Base-by-base conservation (phyloP, 1,140 invertebrate species). In the Parapsyche elsis region DNA sequence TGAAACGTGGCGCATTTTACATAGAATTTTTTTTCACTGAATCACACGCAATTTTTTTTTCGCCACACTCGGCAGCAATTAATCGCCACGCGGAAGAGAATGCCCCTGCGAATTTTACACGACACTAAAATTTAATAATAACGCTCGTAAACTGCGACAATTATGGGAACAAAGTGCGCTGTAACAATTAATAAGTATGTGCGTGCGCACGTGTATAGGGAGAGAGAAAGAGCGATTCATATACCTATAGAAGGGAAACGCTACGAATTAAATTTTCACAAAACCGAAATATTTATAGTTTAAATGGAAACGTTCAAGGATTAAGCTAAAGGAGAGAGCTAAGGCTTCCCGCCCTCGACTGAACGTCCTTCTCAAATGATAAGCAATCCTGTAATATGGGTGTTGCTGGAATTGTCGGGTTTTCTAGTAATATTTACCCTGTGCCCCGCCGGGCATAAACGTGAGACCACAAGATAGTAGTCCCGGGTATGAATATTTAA, bases 391-490 rank as follows among this genome's bases (percentile, higher is more conserved):
- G n/a, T 19, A 19, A 61, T 19, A 19, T 19, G 14, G 53, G 53
- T 57, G 57, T 61, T 61, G 21, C 57, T 7, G 16, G n/a, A 9
- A 61, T 61, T 61, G 57, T 61, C 16, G 21, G 57, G 57, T 21
- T 61, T 61, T 16, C 57, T 61, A 9, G 57, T 16, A 61, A 61
- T 61, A 61, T 61, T 61, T 61, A 61, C 57, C 21, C 57, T 19
- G 57, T 21, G 57, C 57, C 57, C 21, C 57, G 30, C 30, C 30
- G 30, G 30, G 30, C 7, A 38, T 38, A 38, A 38, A 38, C 30
- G 30, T 38, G 30, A 38, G 30, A 38, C 30, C 30, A 38, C 30
- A 38, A 38, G 30, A 53, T 53, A 53, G 49, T 53, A n/a, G 49
- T 53, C 30, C 30, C 30, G 30, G n/a, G 30, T 38, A 4, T 38